A percentile compares a stretch with the other conserved stretches of the same genome.
These are phyloP conservation scores for Australoheros scitulus DNA, from an alignment of 2,113 vertebrate genomes.

Conservation along the genomic window DNA sequence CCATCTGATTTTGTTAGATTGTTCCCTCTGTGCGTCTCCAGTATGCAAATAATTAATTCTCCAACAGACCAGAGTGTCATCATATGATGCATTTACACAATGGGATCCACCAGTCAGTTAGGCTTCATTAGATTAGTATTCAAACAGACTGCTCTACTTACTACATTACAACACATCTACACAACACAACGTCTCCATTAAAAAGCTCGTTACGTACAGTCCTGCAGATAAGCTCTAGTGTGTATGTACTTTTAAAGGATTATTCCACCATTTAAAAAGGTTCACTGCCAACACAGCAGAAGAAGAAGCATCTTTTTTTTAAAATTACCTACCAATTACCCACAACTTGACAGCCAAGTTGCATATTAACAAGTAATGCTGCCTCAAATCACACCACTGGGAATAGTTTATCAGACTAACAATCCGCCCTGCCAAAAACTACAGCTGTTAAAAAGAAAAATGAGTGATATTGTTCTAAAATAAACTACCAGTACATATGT, in stretches of 20 bases:
- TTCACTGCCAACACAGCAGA: background rate
- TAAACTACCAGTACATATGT: background rate
- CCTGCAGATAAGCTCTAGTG: background rate
- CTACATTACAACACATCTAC: background rate
- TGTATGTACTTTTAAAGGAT: background rate
- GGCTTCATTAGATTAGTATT: conserved; percentile 30
- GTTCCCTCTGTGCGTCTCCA: background rate
- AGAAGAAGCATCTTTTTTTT: background rate
- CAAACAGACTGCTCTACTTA: conserved; percentile 8
- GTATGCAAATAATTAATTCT: background rate
- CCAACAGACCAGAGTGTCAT: background rate
- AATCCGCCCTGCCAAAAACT: background rate
- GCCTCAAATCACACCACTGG: background rate
- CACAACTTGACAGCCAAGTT: background rate
- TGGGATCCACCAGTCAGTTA: conserved; percentile 7
- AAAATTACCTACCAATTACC: background rate
- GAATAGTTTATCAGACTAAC: background rate
- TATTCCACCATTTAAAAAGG: background rate
- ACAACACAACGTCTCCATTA: background rate
- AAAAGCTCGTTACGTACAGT: background rate
- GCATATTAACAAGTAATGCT: background rate
- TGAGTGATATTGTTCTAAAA: background rate
- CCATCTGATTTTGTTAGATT: background rate
- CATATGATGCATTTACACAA: background rate
- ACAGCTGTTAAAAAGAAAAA: background rate